Base-by-base conservation (phyloP, 1,140 invertebrate species). In the Physella acuta region DNA sequence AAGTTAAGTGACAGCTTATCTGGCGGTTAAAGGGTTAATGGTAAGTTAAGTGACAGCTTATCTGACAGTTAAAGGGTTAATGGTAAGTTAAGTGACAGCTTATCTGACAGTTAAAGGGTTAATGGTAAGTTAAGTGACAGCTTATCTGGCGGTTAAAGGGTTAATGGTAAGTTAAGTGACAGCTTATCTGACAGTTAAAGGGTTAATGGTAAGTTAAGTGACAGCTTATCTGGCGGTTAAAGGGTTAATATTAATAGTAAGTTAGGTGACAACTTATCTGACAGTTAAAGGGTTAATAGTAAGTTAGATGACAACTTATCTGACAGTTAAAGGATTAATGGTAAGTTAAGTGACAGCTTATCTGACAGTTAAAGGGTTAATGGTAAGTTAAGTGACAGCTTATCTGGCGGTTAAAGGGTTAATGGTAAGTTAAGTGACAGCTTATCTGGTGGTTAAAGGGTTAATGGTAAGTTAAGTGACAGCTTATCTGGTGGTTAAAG, bases 91-190 rank as follows among this genome's bases (percentile, higher is more conserved):
- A n/a, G n/a, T n/a, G 81, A 76, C 11, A 75, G 75, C 56, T 67
- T 75, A 3, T 60, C 74, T 60, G 81, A 82, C 61, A 52, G 80
- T 20, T 71, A 71, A 11, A 74, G 49, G n/a, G 59, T 61, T 68
- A 77, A 81, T 55, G 79, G 80, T 82, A 53, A n/a, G 73, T n/a
- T n/a, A n/a, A n/a, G n/a, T n/a, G 81, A 76, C 11, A 75, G 75
- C 56, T 67, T 75, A 3, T 60, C 74, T 60, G 81, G 82, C 61
- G 52, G 80, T 20, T 71, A 71, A 11, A 74, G 49, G n/a, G 59
- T 61, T 68, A 77, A 81, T 55, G 79, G 80, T 82, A 53, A n/a
- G 73, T n/a, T n/a, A n/a, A n/a, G n/a, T n/a, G 81, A 76, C 11
- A 75, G 75, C 56, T 67, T 75, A 3, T 60, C 74, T 60, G 81